A percentile compares a stretch with the other conserved stretches of the same genome.
Evolutionary conservation across 2,113 vertebrate species (phyloP).

Genomic region (Megatriorchis doriae): DNA sequence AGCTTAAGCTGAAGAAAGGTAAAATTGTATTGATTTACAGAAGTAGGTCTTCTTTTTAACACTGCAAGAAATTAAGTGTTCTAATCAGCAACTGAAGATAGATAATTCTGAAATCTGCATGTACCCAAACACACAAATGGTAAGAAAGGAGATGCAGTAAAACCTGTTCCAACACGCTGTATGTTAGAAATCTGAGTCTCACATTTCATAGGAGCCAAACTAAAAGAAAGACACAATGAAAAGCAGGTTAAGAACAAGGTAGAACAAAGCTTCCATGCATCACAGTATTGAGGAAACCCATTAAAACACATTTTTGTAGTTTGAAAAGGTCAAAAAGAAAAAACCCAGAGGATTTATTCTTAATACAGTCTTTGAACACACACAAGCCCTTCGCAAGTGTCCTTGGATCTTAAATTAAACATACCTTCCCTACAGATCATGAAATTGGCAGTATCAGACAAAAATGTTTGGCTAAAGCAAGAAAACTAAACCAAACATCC

Average conservation of each 20-base stretch:
- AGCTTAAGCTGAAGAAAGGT: background rate
- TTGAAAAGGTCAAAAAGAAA: background rate
- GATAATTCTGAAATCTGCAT: background rate
- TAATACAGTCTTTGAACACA: background rate
- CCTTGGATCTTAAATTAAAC: slow-evolving; percentile 1
- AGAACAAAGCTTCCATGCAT: background rate
- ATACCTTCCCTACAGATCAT: background rate
- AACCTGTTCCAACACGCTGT: background rate
- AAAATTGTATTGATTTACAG: background rate
- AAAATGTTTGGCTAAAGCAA: background rate
- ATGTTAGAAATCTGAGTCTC: background rate
- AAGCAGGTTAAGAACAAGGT: background rate
- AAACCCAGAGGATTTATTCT: background rate
- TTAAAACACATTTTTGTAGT: background rate
- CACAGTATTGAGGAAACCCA: background rate
- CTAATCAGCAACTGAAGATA: background rate
- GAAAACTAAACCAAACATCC: background rate
- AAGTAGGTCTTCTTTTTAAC: background rate
- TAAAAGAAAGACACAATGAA: background rate
- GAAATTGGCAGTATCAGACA: background rate
- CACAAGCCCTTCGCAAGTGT: background rate
- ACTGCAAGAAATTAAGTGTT: background rate
- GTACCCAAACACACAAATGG: background rate
- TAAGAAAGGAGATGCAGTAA: background rate
- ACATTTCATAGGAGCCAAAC: background rate